Conservation (phyloP, 2,797 vertebrate species). For the Thunnus albacares region DNA sequence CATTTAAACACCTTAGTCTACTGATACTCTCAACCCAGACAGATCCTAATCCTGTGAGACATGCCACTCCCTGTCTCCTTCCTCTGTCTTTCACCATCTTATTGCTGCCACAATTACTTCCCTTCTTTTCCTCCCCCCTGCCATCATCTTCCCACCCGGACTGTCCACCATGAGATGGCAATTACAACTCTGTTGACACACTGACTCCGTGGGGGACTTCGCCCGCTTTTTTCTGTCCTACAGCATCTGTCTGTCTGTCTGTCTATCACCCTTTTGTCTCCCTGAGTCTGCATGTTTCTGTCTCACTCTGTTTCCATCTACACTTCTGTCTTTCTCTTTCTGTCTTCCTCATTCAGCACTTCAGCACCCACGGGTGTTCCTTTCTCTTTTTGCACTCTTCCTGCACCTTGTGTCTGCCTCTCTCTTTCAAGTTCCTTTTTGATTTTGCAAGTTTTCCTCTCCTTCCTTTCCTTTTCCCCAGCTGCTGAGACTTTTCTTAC, state of each 20-base stretch:
- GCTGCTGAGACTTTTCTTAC: constrained; percentile 1
- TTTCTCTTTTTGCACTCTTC: constrained; percentile 30
- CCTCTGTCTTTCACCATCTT: constrained; percentile 54
- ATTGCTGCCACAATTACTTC: constrained; percentile 44
- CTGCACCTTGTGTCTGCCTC: constrained; percentile 10
- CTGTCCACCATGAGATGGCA: constrained; percentile 59
- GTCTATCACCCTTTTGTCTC: constrained; percentile 38
- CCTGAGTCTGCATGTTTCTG: constrained; percentile 43
- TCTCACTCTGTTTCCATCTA: constrained; percentile 49
- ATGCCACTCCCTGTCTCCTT: constrained; percentile 45
- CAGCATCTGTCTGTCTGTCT: constrained; percentile 59
- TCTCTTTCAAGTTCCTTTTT: constrained; percentile 7
- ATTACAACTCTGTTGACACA: constrained; percentile 70
- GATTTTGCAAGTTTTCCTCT: constrained; percentile 4
- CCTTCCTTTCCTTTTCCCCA: neutral
- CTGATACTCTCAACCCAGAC: constrained; percentile 40
- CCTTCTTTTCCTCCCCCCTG: constrained; percentile 10
- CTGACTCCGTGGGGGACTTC: constrained; percentile 34
- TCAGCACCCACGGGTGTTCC: constrained; percentile 34
- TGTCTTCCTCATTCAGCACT: constrained; percentile 32
- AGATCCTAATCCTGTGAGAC: constrained; percentile 60
- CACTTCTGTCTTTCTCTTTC: constrained; percentile 35
- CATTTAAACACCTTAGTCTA: constrained; percentile 8
- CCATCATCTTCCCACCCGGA: constrained; percentile 40
- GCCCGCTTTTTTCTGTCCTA: constrained; percentile 53